Evolutionary conservation across 2,113 vertebrate genomes (phyloP), one percentile per base, ranked within the genome.

Genomic region (Plecturocebus donacophilus): DNA sequence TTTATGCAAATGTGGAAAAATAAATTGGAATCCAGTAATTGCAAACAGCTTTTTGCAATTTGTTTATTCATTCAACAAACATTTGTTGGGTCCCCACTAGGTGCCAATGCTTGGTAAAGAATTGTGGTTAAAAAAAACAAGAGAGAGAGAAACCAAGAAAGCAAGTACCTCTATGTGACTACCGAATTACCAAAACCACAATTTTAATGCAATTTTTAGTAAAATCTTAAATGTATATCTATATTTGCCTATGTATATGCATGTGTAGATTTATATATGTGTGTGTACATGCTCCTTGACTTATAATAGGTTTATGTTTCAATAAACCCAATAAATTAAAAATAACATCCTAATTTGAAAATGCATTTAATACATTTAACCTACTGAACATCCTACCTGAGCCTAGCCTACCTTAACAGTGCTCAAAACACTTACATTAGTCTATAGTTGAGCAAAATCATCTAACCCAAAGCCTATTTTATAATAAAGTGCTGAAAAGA

Each of bases 21-120:
- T 47, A 73, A 70, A 13, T 45, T 76, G 32, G 21, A 94, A 83
- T 49, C 71, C 66, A 90, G 20, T 45, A 40, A 95, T 80, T 30
- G 35, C 38, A 83, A 96, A 75, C 42, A 35, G 3, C 52, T 91
- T 42, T 88, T 88, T 95, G 13, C 12, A 75, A 73, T 95, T 71
- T 47, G 35, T 79, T 95, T 86, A 82, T 76, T 84, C 19, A 92
- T 52, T 84, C 12, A 35, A 88, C 40, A 79, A 77, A 89, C 49
- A 71, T 85, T 91, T 97, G 87, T 27, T 79, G 38, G 93, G 30
- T 80, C 73, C 20, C 21, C 83, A 70, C 11, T 13, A 58, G 42
- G 27, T 83, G 23, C n/a, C 75, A 84, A 8, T 27, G 83, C 16
- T 92, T 89, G 45, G 30, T 47, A 61, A 82, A 68, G 23, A 89